These are phyloP conservation scores for Callinectes sapidus DNA, from an alignment of 2,888 invertebrate genomes.

Conservation along the genomic window DNA sequence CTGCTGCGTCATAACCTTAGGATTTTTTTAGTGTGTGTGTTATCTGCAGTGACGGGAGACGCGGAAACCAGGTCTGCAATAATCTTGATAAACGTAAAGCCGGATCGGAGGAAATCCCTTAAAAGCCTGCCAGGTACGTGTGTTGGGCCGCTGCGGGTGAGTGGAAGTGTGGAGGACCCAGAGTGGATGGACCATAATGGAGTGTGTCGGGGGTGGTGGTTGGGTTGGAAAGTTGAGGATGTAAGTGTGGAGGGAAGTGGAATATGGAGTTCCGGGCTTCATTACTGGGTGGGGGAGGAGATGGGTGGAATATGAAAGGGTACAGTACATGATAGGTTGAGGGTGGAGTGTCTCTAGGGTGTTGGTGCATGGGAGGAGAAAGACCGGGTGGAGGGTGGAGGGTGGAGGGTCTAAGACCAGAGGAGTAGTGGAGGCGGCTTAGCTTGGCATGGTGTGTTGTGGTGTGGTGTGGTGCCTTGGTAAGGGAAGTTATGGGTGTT, in stretches of 20 bases:
- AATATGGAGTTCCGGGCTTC: neutral
- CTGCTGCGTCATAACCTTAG: neutral
- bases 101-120: neutral
- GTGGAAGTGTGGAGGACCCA: neutral
- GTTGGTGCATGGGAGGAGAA: neutral
- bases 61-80: neutral
- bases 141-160: neutral
- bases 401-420: neutral
- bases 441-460: neutral
- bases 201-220: neutral
- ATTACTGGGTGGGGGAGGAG: neutral
- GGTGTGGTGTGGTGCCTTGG: neutral
- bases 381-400: neutral
- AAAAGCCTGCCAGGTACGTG: constrained; percentile 1
- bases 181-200: no score
- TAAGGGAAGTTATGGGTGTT: constrained; percentile 8
- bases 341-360: neutral
- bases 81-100: neutral
- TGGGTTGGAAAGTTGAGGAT: neutral
- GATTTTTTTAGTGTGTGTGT: neutral
- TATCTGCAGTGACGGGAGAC: neutral
- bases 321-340: neutral
- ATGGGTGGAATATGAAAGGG: neutral
- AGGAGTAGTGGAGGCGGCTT: neutral
- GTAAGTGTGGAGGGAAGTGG: neutral